Conservation (phyloP, 2,113 vertebrate genomes). For the Mungos mungo region DNA sequence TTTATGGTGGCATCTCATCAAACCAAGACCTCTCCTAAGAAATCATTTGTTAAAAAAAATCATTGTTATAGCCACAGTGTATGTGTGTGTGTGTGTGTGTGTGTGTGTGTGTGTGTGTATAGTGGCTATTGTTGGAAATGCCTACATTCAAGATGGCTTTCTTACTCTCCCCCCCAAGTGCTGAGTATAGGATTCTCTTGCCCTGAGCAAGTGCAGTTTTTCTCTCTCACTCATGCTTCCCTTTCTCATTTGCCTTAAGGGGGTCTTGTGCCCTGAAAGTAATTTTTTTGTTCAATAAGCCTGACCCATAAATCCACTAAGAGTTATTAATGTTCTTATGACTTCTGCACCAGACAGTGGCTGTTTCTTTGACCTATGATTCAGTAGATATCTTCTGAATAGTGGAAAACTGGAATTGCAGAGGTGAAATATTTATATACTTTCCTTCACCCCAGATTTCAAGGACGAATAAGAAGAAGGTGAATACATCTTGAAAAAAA, state of each 20-base stretch:
- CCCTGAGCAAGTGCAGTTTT: background rate
- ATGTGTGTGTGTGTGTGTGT: background rate
- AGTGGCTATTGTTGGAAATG: fast-evolving
- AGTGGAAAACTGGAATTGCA: background rate
- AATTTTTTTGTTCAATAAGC: constrained; percentile 44
- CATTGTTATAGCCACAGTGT: too few species aligned
- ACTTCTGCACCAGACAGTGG: background rate
- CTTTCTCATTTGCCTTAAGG: background rate
- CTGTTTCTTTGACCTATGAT: constrained; percentile 28
- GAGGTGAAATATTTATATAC: background rate
- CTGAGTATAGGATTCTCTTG: background rate
- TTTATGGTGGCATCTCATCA: constrained; percentile 24
- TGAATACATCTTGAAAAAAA: background rate
- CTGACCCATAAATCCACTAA: constrained; percentile 25
- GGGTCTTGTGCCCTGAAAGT: background rate
- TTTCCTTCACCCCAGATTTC: background rate
- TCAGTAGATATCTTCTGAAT: background rate
- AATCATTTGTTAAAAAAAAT: background rate
- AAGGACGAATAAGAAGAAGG: constrained; percentile 4
- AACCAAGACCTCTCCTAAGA: background rate
- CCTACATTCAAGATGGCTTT: too few species aligned
- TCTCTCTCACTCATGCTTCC: background rate
- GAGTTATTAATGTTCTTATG: background rate
- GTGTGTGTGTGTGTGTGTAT: background rate
- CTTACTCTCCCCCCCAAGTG: too few species aligned